Conservation (phyloP, 2,797 vertebrate species). For the Danio albolineatus region DNA sequence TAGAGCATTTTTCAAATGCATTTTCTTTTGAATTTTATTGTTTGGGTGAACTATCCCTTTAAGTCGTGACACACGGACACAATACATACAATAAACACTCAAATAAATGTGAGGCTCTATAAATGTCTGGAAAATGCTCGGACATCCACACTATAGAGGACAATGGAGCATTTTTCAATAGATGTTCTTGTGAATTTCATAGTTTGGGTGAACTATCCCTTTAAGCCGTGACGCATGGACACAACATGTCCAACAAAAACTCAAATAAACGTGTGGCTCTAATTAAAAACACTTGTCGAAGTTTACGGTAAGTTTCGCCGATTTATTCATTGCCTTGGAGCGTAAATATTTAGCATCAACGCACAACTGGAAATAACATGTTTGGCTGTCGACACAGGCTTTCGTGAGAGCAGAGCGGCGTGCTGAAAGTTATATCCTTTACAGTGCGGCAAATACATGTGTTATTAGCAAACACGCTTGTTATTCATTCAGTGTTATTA, state of each 20-base stretch:
- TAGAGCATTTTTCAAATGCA: too few relatives aligned
- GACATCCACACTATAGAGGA: too few relatives aligned
- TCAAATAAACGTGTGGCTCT: not conserved
- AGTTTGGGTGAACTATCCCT: too few relatives aligned
- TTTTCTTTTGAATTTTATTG: too few relatives aligned
- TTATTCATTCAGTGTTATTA: conserved; percentile 56
- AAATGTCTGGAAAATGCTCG: too few relatives aligned
- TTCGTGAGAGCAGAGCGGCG: conserved; percentile 25
- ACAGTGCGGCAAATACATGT: conserved; percentile 41
- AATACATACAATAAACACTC: too few relatives aligned
- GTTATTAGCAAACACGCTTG: conserved; percentile 52
- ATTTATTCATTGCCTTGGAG: conserved; percentile 21
- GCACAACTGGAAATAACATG: conserved; percentile 22
- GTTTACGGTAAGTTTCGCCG: conserved; percentile 4
- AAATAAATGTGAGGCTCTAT: not conserved
- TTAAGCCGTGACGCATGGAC: too few relatives aligned
- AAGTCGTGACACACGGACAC: too few relatives aligned
- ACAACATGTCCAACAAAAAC: too few relatives aligned
- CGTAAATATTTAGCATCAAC: conserved; percentile 30
- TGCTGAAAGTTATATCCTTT: conserved; percentile 55
- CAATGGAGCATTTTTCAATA: too few relatives aligned
- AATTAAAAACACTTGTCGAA: conserved; percentile 22
- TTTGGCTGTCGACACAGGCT: conserved; percentile 47
- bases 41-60: too few relatives aligned
- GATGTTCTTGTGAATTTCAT: too few relatives aligned